phyloP scores from a whole-genome alignment of 1,140 invertebrate species.

The Aphelinus certus region DNA sequence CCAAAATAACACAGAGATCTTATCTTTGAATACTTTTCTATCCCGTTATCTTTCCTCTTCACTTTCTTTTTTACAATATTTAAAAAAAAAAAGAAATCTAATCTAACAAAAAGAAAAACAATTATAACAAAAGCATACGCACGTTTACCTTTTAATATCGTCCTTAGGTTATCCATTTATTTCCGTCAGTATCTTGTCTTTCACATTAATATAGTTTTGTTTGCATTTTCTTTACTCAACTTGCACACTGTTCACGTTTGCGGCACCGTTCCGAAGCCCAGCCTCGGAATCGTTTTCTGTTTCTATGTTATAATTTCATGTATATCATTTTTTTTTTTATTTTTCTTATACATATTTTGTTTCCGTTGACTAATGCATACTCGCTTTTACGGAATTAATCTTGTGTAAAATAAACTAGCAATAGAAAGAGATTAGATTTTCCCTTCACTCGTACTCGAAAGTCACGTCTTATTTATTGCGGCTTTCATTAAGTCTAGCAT shows the following conservation, averaged over 20 bases:
- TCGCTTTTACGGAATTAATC: constrained; percentile 18
- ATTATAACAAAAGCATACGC: constrained; percentile 55
- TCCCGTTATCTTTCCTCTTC: constrained; percentile 25
- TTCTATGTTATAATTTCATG: constrained; percentile 30
- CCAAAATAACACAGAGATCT: constrained; percentile 25
- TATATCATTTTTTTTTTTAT: constrained; percentile 6
- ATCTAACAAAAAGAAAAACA: constrained; percentile 55
- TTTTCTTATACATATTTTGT: constrained; percentile 28
- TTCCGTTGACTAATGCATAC: constrained; percentile 26
- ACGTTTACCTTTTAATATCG: constrained; percentile 42
- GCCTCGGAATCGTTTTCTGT: constrained; percentile 50
- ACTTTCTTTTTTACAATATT: constrained; percentile 38
- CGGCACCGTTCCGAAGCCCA: constrained; percentile 57
- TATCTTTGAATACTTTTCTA: constrained; percentile 21
- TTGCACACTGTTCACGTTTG: constrained; percentile 41
- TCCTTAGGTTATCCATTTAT: constrained; percentile 37
- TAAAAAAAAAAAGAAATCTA: constrained; percentile 47
- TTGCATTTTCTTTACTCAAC: constrained; percentile 28
- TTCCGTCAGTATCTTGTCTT: constrained; percentile 38
- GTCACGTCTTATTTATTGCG: constrained; percentile 5
- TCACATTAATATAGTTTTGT: constrained; percentile 36
- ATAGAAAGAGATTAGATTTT: constrained; percentile 17
- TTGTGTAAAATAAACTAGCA: constrained; percentile 16
- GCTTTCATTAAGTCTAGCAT: constrained; percentile 20
- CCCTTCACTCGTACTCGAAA: constrained; percentile 21